These are phyloP conservation scores for Turdus rufiventris DNA, from an alignment of 2,113 vertebrate genomes.

Conservation along the genomic window DNA sequence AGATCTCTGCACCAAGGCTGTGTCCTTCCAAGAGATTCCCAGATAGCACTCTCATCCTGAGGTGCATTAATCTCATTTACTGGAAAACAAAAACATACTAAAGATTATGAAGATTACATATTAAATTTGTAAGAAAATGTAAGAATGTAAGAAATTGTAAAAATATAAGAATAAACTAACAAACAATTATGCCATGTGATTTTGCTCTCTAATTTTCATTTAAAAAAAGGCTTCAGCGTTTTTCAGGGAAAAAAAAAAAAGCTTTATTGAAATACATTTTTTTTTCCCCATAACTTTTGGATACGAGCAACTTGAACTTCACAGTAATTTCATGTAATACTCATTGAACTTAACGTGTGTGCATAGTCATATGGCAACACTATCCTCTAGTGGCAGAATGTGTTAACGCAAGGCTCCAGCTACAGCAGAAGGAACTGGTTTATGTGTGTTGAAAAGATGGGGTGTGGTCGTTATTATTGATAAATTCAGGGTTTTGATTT, in stretches of 20 bases:
- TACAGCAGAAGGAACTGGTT: not conserved
- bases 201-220: not conserved
- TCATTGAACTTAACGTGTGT: not conserved
- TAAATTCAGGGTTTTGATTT: not conserved
- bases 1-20: not conserved
- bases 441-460: not conserved
- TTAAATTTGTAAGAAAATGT: no score
- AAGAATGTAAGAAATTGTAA: no score
- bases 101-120: not conserved
- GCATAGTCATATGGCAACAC: slow-evolving; percentile 21
- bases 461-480: not conserved
- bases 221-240: not conserved
- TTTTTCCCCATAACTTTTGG: not conserved
- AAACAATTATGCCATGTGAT: not conserved
- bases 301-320: not conserved
- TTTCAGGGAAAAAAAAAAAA: not conserved
- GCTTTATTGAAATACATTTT: not conserved
- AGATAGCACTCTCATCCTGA: not conserved
- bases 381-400: slow-evolving; percentile 48
- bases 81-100: not conserved
- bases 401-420: not conserved
- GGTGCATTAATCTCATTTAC: not conserved
- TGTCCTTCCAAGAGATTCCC: not conserved
- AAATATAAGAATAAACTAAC: not conserved
- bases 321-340: not conserved